Percentiles rank a stretch among this genome's conserved stretches.
Evolutionary conservation across 2,797 vertebrate species (phyloP).

Genomic region (Hydrophis major): DNA sequence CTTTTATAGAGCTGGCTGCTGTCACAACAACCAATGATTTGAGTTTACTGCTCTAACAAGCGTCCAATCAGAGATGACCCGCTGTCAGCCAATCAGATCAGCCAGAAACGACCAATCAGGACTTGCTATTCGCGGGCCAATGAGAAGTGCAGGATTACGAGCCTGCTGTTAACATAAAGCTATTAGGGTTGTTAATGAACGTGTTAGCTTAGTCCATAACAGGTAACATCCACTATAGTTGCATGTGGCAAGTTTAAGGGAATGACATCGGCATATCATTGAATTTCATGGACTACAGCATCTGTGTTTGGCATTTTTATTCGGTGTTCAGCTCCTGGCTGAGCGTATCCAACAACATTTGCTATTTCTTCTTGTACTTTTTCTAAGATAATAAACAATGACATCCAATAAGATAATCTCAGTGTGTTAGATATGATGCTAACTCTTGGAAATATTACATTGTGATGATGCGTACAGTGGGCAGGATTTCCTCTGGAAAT

Average conservation of each 20-base stretch:
- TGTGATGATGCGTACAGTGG: not conserved
- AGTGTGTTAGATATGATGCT: not conserved
- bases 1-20: too few species aligned
- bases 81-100: too few species aligned
- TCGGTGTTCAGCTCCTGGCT: slow-evolving; percentile 29
- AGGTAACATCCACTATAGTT: slow-evolving; percentile 42
- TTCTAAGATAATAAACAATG: slow-evolving; percentile 20
- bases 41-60: too few species aligned
- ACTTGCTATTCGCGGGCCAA: too few species aligned
- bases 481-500: too few species aligned
- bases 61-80: too few species aligned
- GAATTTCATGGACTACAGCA: slow-evolving; percentile 53
- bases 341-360: slow-evolving; percentile 26
- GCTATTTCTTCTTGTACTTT: slow-evolving; percentile 45
- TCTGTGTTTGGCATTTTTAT: slow-evolving; percentile 47
- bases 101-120: too few species aligned
- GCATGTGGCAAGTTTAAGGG: slow-evolving; percentile 9
- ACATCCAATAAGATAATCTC: not conserved
- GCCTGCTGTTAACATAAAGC: too few species aligned
- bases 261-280: slow-evolving; percentile 56
- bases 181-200: too few species aligned
- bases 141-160: too few species aligned
- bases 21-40: too few species aligned
- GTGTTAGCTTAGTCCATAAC: too few species aligned
- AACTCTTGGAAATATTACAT: not conserved